These are phyloP conservation scores for Oceanodroma tethys DNA, from an alignment of 2,113 vertebrate species.

Conservation along the genomic window DNA sequence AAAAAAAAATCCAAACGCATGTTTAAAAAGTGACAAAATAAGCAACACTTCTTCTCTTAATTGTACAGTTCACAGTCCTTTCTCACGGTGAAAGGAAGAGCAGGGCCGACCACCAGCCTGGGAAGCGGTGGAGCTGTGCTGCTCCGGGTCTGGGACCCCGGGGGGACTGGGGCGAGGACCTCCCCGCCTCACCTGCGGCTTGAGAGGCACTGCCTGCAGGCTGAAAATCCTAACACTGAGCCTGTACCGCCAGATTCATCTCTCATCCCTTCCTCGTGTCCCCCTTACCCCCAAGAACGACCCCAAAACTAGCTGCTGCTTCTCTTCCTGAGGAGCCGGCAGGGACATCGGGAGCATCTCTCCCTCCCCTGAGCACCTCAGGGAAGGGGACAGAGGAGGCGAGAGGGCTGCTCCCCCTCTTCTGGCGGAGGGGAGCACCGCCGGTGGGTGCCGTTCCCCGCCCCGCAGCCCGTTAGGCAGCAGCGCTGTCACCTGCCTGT, in stretches of 20 bases:
- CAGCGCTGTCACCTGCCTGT: background rate
- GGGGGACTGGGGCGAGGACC: background rate
- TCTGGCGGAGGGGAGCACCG: rapidly evolving
- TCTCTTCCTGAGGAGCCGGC: background rate
- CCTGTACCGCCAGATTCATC: background rate
- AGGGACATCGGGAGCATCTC: background rate
- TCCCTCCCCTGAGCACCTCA: background rate
- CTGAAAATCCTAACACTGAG: rapidly evolving
- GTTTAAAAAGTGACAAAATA: background rate
- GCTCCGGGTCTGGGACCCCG: background rate
- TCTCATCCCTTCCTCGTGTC: background rate
- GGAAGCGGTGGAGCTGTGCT: background rate
- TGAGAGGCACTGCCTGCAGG: background rate
- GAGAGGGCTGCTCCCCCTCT: rapidly evolving
- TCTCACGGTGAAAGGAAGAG: background rate
- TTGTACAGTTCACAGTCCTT: background rate
- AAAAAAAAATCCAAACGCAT: background rate
- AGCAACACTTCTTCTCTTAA: background rate
- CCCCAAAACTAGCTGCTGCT: background rate
- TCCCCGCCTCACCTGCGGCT: background rate
- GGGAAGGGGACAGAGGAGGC: background rate
- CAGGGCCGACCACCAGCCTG: rapidly evolving
- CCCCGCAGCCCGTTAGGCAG: rapidly evolving
- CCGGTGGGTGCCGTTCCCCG: rapidly evolving
- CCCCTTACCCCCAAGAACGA: background rate